phyloP scores from a whole-genome alignment of 2,888 invertebrate genomes.

The Yponomeuta sedellus region DNA sequence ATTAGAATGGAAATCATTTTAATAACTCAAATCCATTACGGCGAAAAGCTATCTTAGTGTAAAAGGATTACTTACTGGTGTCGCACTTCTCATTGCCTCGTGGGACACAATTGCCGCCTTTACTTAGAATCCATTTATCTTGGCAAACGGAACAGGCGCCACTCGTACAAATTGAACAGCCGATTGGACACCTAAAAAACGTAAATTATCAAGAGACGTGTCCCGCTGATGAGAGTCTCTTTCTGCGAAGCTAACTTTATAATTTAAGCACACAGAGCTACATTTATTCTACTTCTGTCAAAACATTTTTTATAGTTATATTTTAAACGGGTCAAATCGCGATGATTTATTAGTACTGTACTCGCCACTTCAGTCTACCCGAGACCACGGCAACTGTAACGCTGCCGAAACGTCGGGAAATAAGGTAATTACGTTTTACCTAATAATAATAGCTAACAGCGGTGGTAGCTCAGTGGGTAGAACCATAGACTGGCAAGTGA shows the following conservation, averaged over 20 bases:
- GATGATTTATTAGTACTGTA: too few relatives aligned
- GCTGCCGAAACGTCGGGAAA: too few relatives aligned
- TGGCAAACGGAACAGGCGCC: conserved; percentile 84
- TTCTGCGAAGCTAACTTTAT: neutral
- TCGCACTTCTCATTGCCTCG: conserved; percentile 85
- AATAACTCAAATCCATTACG: conserved; percentile 15
- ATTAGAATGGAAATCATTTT: neutral
- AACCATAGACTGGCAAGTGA: too few relatives aligned
- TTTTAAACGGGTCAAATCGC: too few relatives aligned
- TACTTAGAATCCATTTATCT: conserved; percentile 84
- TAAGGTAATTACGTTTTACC: too few relatives aligned
- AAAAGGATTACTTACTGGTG: conserved; percentile 75
- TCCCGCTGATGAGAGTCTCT: neutral
- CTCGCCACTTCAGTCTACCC: too few relatives aligned
- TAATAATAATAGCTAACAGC: too few relatives aligned
- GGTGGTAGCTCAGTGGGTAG: too few relatives aligned
- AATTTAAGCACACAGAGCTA: too few relatives aligned
- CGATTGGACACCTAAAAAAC: conserved; percentile 80
- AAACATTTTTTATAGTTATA: too few relatives aligned
- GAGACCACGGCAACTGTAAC: too few relatives aligned
- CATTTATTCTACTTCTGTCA: too few relatives aligned
- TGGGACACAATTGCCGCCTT: conserved; percentile 84
- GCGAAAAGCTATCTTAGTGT: conserved; percentile 2
- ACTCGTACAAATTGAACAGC: conserved; percentile 84
- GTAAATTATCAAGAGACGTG: conserved; percentile 17